Conservation (phyloP, 2,797 vertebrate genomes). For the Novumbra hubbsi region DNA sequence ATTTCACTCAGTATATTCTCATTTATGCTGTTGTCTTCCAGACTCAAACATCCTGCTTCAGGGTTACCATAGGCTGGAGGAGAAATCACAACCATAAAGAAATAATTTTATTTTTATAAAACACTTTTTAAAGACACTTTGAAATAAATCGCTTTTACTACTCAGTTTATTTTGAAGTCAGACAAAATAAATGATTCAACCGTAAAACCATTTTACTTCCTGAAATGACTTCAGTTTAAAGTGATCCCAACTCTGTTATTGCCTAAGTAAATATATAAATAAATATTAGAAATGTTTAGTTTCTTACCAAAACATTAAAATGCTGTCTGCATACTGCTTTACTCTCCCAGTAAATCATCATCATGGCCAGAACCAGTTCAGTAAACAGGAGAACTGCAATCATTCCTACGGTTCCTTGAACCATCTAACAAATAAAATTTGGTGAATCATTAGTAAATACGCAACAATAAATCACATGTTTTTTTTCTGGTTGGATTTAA, state of each 20-base stretch:
- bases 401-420: slow-evolving; percentile 13
- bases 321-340: slow-evolving; percentile 70
- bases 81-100: not conserved
- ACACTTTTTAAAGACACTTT: too few relatives aligned
- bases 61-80: slow-evolving; percentile 65
- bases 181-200: too few relatives aligned
- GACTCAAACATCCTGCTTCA: slow-evolving; percentile 60
- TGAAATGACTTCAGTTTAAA: too few relatives aligned
- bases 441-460: not conserved
- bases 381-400: slow-evolving; percentile 40
- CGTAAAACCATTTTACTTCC: too few relatives aligned
- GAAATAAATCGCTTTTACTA: too few relatives aligned
- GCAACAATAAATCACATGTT: not conserved
- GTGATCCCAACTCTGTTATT: too few relatives aligned
- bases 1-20: too few relatives aligned
- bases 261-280: too few relatives aligned
- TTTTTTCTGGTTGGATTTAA: not conserved
- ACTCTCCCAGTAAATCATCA: slow-evolving; percentile 70
- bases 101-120: not conserved
- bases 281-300: not conserved
- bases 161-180: too few relatives aligned
- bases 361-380: slow-evolving; percentile 52
- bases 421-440: not conserved
- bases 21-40: not conserved
- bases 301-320: slow-evolving; percentile 66